Base-by-base conservation (phyloP, 2,797 vertebrate genomes). In the Simalia tracyae region DNA sequence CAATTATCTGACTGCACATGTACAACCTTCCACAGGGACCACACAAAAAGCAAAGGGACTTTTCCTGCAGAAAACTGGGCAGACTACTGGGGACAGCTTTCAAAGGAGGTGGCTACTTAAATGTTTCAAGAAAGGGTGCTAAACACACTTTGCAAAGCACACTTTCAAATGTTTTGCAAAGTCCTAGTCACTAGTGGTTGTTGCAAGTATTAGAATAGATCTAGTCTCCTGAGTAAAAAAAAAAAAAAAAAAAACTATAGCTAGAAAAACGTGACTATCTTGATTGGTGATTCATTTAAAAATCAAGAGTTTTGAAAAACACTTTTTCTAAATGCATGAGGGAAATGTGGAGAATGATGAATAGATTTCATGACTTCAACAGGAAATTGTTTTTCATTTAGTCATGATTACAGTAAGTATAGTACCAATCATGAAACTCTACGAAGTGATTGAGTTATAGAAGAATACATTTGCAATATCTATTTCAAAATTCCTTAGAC, bases 391-490 rank as follows among this genome's bases (percentile, higher is more conserved):
- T 90, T 87, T 86, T 72, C 3, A 60, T 94, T 93, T 36, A 85
- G 88, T 87, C 84, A 54, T 84, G 56, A 90, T 59, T 92, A 61
- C 46, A 56, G 56, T 91, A 93, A 91, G 68, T 66, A 2, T 42
- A 42, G 2, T 92, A 22, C 3, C 91, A 42, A 85, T 76, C 17
- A 61, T 19, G 60, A 88, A 89, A 94, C 85, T 90, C 64, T 89
- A 0, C 26, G n/a, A 50, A 46, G 88, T 92, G 56, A 26, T 85
- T 60, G 64, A 46, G 28, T 81, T 91, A 28, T 86, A 76, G 31
- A 60, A 81, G 50, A 19, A 86, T 66, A 17, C 0, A 31, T 72
- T 81, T 86, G 8, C 54, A 90, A 60, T 42, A n/a, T 46, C 68
- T 61, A 81, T 42, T 91, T n/a, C 61, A 89, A 11, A 10, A 84